A percentile compares a stretch with the other conserved stretches of the same genome.
These are phyloP conservation scores for Spodoptera picta DNA, from an alignment of 2,888 invertebrate species.

Conservation along the genomic window DNA sequence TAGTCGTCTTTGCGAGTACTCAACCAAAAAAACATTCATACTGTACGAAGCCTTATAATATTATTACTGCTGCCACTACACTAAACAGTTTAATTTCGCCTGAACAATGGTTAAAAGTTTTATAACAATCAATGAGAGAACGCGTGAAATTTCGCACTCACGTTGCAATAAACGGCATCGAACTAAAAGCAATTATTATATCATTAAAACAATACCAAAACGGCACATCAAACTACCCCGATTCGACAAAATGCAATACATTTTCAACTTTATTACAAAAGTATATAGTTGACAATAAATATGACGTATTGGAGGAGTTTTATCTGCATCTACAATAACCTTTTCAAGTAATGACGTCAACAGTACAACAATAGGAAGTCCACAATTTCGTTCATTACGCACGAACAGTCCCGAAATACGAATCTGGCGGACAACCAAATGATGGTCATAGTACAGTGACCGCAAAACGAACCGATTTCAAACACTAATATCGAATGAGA, in stretches of 20 bases:
- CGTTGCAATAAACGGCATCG: background rate
- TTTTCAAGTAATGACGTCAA: constrained; percentile 25
- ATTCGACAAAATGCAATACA: too few species aligned
- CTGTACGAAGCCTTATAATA: background rate
- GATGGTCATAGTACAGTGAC: constrained; percentile 10
- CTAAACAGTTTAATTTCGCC: background rate
- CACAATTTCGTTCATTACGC: constrained; percentile 49
- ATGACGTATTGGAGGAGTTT: too few species aligned
- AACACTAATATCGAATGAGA: constrained; percentile 29
- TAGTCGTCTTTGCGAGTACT: too few species aligned
- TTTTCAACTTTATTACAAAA: too few species aligned
- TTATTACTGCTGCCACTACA: background rate
- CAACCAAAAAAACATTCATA: too few species aligned
- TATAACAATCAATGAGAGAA: background rate
- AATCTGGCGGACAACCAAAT: constrained; percentile 42
- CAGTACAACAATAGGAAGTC: constrained; percentile 25
- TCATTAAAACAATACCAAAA: constrained; percentile 1
- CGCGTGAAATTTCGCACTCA: constrained; percentile 1
- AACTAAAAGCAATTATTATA: constrained; percentile 5
- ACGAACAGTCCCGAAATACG: constrained; percentile 43
- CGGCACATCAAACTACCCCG: too few species aligned
- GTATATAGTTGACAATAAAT: too few species aligned
- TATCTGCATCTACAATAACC: background rate
- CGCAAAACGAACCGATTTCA: constrained; percentile 28
- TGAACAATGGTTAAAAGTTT: background rate